A percentile compares a stretch with the other conserved stretches of the same genome.
Evolutionary conservation across 2,797 vertebrate species (phyloP).

Genomic region (Paedocypris micromegethes): DNA sequence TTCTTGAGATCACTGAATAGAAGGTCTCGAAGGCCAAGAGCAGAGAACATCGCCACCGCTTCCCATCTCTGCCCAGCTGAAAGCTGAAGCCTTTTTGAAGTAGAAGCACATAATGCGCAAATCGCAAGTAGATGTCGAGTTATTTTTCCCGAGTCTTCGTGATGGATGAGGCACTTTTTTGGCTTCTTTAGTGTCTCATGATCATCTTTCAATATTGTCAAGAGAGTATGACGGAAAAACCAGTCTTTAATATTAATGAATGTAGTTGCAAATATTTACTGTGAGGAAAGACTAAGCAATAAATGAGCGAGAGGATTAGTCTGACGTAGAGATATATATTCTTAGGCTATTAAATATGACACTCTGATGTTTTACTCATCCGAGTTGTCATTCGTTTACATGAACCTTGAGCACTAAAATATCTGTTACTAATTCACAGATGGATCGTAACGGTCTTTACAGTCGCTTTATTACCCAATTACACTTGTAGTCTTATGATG

Average conservation of each 20-base stretch:
- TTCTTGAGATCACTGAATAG: conserved; percentile 79
- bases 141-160: conserved; percentile 21
- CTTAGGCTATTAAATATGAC: background rate
- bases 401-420: conserved; percentile 13
- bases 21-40: conserved; percentile 11
- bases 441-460: background rate
- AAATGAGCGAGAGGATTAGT: conserved; percentile 3
- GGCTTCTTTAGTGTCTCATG: conserved; percentile 12
- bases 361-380: background rate
- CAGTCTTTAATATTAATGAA: conserved; percentile 27
- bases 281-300: conserved; percentile 29
- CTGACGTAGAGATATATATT: conserved; percentile 8
- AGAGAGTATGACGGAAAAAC: conserved; percentile 25
- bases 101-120: background rate
- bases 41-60: conserved; percentile 1
- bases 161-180: conserved; percentile 7
- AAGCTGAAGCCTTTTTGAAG: background rate
- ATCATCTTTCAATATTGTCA: conserved; percentile 37
- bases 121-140: background rate
- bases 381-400: conserved; percentile 10
- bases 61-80: conserved; percentile 16
- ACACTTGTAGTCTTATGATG: background rate
- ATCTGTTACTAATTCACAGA: background rate
- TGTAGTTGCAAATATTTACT: conserved; percentile 24
- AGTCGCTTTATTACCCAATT: background rate